A percentile compares a stretch with the other conserved stretches of the same genome.
These are phyloP conservation scores for Trachymyrmex cornetzi DNA, from an alignment of 1,140 invertebrate genomes.

Conservation along the genomic window DNA sequence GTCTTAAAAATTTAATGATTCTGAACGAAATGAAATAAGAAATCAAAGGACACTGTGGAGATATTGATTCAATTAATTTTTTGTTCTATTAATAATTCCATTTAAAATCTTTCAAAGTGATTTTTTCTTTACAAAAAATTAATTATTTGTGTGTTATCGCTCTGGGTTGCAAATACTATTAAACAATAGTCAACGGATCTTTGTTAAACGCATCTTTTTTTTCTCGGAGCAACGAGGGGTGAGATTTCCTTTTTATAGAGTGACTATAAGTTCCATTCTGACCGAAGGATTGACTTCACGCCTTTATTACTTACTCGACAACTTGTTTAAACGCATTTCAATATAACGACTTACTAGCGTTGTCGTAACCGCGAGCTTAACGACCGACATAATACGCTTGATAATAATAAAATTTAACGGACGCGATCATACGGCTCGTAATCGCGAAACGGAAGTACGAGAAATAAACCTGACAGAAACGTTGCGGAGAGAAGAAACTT, in stretches of 20 bases:
- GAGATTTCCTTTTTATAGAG: background rate
- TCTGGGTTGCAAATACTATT: background rate
- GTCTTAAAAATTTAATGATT: slow-evolving; percentile 6
- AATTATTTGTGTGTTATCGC: background rate
- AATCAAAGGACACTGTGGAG: background rate
- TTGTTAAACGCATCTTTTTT: background rate
- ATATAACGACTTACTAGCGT: slow-evolving; percentile 12
- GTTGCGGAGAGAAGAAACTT: background rate
- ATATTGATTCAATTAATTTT: background rate
- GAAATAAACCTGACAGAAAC: slow-evolving; percentile 7
- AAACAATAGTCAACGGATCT: background rate
- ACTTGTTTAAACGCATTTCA: slow-evolving; percentile 28
- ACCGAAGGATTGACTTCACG: background rate
- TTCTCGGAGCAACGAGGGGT: background rate
- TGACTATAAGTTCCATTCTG: slow-evolving; percentile 5
- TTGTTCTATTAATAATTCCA: background rate
- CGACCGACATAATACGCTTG: background rate
- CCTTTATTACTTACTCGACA: slow-evolving; percentile 9
- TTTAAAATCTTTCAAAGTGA: background rate
- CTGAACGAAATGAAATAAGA: background rate
- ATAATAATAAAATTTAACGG: slow-evolving; percentile 39
- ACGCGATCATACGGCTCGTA: background rate
- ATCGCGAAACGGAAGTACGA: background rate
- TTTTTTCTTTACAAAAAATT: background rate
- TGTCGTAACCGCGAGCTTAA: slow-evolving; percentile 25